These are phyloP conservation scores for Drosophila quinaria DNA, from an alignment of 2,888 invertebrate species.

Conservation along the genomic window DNA sequence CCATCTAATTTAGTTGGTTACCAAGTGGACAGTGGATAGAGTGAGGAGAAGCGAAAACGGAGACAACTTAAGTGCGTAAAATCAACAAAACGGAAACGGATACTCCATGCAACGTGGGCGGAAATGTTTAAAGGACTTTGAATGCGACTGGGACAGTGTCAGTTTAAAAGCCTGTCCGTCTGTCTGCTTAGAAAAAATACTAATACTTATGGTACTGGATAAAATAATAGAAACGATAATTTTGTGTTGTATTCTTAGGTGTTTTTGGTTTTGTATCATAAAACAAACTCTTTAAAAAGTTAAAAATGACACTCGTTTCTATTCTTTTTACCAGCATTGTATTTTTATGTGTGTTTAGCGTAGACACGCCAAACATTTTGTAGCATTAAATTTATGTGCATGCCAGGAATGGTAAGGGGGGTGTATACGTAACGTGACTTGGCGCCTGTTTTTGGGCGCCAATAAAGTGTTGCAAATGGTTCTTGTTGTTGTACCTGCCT, in stretches of 20 bases:
- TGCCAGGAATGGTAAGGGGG: constrained; percentile 38
- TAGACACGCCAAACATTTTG: constrained; percentile 50
- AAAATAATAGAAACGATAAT: neutral
- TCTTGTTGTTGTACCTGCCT: constrained; percentile 48
- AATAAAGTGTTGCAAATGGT: constrained; percentile 73
- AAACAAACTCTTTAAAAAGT: too few species aligned
- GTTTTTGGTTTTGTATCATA: too few species aligned
- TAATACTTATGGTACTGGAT: neutral
- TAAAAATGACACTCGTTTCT: too few species aligned
- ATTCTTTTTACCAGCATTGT: neutral
- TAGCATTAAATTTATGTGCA: constrained; percentile 71
- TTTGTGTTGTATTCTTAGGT: too few species aligned
- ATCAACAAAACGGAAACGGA: constrained; percentile 75
- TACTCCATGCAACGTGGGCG: constrained; percentile 73
- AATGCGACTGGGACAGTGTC: constrained; percentile 25
- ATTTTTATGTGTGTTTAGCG: neutral
- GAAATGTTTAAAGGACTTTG: constrained; percentile 66
- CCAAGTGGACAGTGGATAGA: neutral
- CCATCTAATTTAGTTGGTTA: constrained; percentile 56
- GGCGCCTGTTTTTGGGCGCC: constrained; percentile 35
- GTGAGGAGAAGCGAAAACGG: neutral
- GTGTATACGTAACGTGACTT: constrained; percentile 71
- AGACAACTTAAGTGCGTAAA: constrained; percentile 63
- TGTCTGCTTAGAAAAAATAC: constrained; percentile 2
- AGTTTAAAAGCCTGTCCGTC: constrained; percentile 9